Base-by-base conservation (phyloP, 1,140 invertebrate genomes). In the Brachionus rotundiformis region DNA sequence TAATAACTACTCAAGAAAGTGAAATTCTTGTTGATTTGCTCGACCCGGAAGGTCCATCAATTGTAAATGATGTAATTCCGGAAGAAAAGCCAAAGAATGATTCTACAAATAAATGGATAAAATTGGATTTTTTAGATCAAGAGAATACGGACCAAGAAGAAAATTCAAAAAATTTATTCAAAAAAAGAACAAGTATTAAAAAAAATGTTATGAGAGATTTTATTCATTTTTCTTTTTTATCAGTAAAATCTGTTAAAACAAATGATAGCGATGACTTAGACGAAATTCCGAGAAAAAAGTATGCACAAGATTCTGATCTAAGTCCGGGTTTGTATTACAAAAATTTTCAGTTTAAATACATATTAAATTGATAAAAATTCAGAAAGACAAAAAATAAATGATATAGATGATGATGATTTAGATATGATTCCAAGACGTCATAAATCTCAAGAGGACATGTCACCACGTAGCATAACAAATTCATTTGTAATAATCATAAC, bases 21-120 rank as follows among this genome's bases (percentile, higher is more conserved):
- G 76, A 79, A 79, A 63, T 63, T 11, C 23, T 79, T 13, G 76
- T 41, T n/a, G 76, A 79, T 27, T 59, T 79, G 11, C 29, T 59
- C 6, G 76, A 79, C 8, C 47, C 47, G 8, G 76, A 79, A 79
- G 76, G 76, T 13, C 76, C 76, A 33, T 36, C 36, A 6, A 41
- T 79, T 63, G 76, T 59, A 36, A 23, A 79, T 59, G 47, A 63
- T 79, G 33, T 33, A 8, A 79, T 54, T 29, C 76, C 76, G 0
- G 19, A 59, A 29, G 76, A 79, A 19, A 54, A 79, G 19, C 59
- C 76, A 27, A 79, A 33, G 13, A 8, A 31, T 19, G 10, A 59
- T 39, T 25, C 31, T 19, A 63, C 13, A 59, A 41, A 59, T 61
- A 54, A 79, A 36, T 79, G 76, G 76, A 49, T 79, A 2, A 79